Conservation (phyloP, 2,888 invertebrate species). For the Eumacrocentrus americanus region DNA sequence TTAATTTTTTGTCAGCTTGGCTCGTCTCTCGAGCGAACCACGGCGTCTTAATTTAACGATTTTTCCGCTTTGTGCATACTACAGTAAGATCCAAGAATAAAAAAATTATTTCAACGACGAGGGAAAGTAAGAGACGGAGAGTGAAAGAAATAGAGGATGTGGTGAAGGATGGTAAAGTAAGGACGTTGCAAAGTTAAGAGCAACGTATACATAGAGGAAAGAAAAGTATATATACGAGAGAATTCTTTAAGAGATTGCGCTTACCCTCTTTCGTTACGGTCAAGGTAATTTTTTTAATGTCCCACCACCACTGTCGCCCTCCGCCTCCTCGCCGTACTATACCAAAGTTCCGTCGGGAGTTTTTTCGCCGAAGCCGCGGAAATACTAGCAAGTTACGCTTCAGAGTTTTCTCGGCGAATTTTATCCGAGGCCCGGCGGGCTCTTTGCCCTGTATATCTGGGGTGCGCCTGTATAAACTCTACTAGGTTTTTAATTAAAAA, state of each 20-base stretch:
- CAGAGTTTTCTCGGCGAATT: slow-evolving; percentile 21
- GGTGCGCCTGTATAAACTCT: slow-evolving; percentile 4
- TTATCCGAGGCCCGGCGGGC: slow-evolving; percentile 25
- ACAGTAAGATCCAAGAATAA: too few species aligned
- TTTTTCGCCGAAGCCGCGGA: slow-evolving; percentile 18
- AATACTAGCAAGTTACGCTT: slow-evolving; percentile 24
- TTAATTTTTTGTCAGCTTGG: slow-evolving; percentile 18
- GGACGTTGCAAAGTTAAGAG: too few species aligned
- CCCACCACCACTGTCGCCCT: slow-evolving; percentile 1
- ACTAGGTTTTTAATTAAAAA: slow-evolving; percentile 29
- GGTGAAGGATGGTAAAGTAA: too few species aligned
- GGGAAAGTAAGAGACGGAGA: too few species aligned
- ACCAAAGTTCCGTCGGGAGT: slow-evolving; percentile 11
- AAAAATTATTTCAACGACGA: background rate
- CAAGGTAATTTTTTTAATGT: slow-evolving; percentile 37
- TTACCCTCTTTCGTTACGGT: slow-evolving; percentile 23
- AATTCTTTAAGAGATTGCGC: slow-evolving; percentile 20
- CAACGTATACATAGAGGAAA: too few species aligned
- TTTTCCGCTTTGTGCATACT: too few species aligned
- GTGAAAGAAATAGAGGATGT: too few species aligned
- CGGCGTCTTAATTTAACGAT: too few species aligned
- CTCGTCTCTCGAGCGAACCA: slow-evolving; percentile 9
- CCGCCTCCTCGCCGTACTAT: slow-evolving; percentile 15
- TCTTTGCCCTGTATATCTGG: slow-evolving; percentile 20
- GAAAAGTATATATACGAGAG: too few species aligned